Conservation (phyloP, 1,140 invertebrate genomes). For the Halictus rubicundus region DNA sequence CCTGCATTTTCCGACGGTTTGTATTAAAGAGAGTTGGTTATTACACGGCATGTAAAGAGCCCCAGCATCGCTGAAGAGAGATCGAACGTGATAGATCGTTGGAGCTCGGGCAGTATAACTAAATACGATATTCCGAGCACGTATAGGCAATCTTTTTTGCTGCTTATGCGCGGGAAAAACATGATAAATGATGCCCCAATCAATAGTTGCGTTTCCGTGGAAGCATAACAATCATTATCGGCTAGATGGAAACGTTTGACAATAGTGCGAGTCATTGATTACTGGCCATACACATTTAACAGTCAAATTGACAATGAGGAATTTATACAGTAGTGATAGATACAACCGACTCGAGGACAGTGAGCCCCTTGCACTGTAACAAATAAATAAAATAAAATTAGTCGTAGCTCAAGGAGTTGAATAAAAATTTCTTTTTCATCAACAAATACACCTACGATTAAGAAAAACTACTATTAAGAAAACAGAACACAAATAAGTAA, state of each 20-base stretch:
- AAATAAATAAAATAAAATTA: too few relatives aligned
- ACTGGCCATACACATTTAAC: neutral
- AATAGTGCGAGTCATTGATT: neutral
- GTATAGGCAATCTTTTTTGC: constrained; percentile 49
- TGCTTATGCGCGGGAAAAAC: constrained; percentile 32
- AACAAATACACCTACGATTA: too few relatives aligned
- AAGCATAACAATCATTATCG: constrained; percentile 21
- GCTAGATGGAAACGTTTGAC: constrained; percentile 26
- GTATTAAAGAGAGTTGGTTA: constrained; percentile 39
- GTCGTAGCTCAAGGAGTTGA: too few relatives aligned
- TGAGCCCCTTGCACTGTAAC: too few relatives aligned
- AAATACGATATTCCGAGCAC: constrained; percentile 62
- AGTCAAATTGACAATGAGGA: too few relatives aligned
- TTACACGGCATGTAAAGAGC: constrained; percentile 29
- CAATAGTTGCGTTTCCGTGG: constrained; percentile 52
- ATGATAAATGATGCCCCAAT: constrained; percentile 61
- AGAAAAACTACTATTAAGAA: too few relatives aligned
- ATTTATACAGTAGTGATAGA: too few relatives aligned
- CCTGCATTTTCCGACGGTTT: too few relatives aligned
- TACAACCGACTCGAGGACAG: too few relatives aligned
- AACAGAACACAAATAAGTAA: too few relatives aligned
- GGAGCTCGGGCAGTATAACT: constrained; percentile 43
- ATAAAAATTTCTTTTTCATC: too few relatives aligned
- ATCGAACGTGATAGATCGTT: constrained; percentile 55
- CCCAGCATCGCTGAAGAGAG: neutral